Conservation (phyloP, 2,888 invertebrate genomes). For the Dicycla oo region DNA sequence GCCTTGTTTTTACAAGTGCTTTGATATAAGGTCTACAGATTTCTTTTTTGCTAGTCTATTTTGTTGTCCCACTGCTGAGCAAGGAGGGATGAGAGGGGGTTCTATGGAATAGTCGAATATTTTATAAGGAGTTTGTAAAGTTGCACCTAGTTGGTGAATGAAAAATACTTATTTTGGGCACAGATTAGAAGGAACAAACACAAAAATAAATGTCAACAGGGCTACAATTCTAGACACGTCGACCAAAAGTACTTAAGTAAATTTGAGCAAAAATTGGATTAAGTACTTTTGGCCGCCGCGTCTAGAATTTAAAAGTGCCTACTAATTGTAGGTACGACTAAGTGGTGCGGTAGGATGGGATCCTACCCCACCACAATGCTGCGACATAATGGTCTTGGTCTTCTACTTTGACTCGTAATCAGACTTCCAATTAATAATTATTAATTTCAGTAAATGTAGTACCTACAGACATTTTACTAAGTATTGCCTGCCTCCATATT, state of each 20-base stretch:
- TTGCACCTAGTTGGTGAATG: not conserved
- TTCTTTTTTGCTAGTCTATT: too few species aligned
- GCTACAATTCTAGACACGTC: too few species aligned
- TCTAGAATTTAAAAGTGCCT: not conserved
- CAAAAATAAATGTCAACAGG: not conserved
- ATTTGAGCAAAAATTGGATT: too few species aligned
- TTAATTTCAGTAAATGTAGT: not conserved
- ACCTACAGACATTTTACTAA: too few species aligned
- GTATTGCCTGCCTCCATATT: too few species aligned
- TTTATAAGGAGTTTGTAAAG: not conserved
- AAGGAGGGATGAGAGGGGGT: too few species aligned
- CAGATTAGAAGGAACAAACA: not conserved
- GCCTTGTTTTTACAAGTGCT: constrained; percentile 24
- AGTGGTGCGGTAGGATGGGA: too few species aligned
- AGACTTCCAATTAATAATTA: not conserved
- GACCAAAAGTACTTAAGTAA: too few species aligned
- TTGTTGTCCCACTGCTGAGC: too few species aligned
- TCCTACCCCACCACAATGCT: not conserved
- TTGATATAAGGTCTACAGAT: too few species aligned
- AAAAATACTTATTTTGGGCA: not conserved
- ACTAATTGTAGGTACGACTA: not conserved
- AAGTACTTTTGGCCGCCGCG: too few species aligned
- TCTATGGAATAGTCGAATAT: too few species aligned
- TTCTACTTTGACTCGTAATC: not conserved
- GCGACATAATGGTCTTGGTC: not conserved